Evolutionary conservation across 2,113 vertebrate species (phyloP).

Genomic region (Calidris pygmaea): DNA sequence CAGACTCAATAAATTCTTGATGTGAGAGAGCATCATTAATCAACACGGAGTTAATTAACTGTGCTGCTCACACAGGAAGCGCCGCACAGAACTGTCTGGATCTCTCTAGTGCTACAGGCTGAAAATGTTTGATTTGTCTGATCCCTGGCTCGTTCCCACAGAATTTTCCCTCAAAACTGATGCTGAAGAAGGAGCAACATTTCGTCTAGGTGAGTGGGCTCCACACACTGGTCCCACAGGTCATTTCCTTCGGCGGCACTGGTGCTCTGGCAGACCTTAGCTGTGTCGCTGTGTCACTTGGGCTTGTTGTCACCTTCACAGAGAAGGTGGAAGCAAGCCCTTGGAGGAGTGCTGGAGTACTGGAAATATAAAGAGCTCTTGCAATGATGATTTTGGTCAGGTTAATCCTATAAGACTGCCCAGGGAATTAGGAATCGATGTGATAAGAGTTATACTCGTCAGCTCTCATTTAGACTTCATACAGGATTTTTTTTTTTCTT

Average conservation of each 20-base stretch:
- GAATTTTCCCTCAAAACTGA: not conserved
- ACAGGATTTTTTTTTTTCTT: too few species aligned
- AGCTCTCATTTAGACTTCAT: not conserved
- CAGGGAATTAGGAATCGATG: not conserved
- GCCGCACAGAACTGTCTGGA: not conserved
- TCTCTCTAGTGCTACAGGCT: not conserved
- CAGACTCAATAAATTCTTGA: conserved; percentile 54
- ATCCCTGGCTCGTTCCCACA: not conserved
- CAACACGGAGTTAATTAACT: conserved; percentile 54
- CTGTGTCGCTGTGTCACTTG: not conserved
- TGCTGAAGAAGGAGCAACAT: not conserved
- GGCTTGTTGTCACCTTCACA: not conserved
- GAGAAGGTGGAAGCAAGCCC: not conserved
- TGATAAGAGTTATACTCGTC: not conserved
- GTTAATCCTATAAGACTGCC: not conserved
- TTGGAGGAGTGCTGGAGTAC: not conserved
- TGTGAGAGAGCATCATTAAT: conserved; percentile 47
- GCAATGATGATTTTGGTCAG: not conserved
- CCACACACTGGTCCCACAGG: not conserved
- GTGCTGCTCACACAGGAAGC: not conserved
- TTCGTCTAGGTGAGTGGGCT: not conserved
- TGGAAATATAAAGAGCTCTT: not conserved
- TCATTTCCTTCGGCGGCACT: not conserved
- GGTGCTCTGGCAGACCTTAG: not conserved
- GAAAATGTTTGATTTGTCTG: not conserved